Conservation (phyloP, 1,140 invertebrate genomes). For the Scaptomyza montana region DNA sequence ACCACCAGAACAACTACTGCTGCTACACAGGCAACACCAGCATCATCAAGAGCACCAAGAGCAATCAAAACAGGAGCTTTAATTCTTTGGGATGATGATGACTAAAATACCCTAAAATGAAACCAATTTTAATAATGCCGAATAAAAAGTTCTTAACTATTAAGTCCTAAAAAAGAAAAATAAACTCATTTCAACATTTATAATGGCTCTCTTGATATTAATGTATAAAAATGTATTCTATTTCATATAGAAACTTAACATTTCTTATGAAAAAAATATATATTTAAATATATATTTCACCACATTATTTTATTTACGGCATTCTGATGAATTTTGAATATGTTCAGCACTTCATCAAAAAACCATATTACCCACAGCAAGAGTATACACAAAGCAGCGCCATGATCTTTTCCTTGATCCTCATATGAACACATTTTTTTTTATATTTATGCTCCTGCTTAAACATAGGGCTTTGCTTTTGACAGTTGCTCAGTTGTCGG, state of each 20-base stretch:
- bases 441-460: slow-evolving; percentile 5
- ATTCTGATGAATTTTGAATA: too few relatives aligned
- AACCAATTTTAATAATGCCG: too few relatives aligned
- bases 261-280: too few relatives aligned
- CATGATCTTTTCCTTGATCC: slow-evolving; percentile 8
- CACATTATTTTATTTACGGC: too few relatives aligned
- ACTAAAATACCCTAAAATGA: too few relatives aligned
- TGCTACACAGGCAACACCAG: slow-evolving; percentile 21
- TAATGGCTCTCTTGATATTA: not conserved
- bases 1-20: not conserved
- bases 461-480: slow-evolving; percentile 23
- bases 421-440: slow-evolving; percentile 11
- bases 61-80: too few relatives aligned
- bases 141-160: too few relatives aligned
- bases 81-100: too few relatives aligned
- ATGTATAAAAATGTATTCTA: too few relatives aligned
- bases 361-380: not conserved
- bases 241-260: too few relatives aligned
- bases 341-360: too few relatives aligned
- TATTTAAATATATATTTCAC: too few relatives aligned
- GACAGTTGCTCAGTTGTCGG: slow-evolving; percentile 38
- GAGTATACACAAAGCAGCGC: not conserved
- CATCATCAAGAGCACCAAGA: not conserved
- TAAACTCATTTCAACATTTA: not conserved
- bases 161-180: not conserved